A percentile compares a stretch with the other conserved stretches of the same genome.
phyloP scores from a whole-genome alignment of 2,888 invertebrate genomes.

The Shargacucullia verbasci region DNA sequence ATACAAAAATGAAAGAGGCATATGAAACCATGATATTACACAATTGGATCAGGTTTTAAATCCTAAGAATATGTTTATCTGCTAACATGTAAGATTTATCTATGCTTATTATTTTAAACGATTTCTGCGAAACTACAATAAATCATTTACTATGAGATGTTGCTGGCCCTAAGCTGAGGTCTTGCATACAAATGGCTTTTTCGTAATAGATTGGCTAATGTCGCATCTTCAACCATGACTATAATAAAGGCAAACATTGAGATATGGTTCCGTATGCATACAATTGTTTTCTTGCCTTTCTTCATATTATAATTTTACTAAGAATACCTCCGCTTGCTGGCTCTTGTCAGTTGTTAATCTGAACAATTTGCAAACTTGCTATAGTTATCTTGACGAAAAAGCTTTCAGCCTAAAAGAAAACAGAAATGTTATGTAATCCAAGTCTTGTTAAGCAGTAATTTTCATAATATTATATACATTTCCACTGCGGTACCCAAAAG shows the following conservation, averaged over 20 bases:
- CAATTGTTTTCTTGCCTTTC: too few species aligned
- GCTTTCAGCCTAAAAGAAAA: too few species aligned
- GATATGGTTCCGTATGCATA: constrained; percentile 42
- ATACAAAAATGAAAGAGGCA: constrained; percentile 26
- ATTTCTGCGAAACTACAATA: constrained; percentile 36
- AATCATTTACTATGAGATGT: constrained; percentile 40
- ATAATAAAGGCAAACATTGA: constrained; percentile 31
- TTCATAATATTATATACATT: constrained; percentile 30
- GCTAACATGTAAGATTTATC: constrained; percentile 9
- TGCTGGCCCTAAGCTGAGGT: constrained; percentile 28
- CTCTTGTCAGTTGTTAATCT: too few species aligned
- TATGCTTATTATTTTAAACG: constrained; percentile 14
- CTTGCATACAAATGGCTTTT: constrained; percentile 48
- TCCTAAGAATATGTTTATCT: neutral
- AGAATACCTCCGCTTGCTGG: too few species aligned
- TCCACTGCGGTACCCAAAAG: constrained; percentile 36
- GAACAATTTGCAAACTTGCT: too few species aligned
- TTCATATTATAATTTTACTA: too few species aligned
- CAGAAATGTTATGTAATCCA: neutral
- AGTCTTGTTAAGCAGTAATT: constrained; percentile 5
- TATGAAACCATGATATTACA: constrained; percentile 25
- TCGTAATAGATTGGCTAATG: constrained; percentile 50
- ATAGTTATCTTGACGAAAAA: too few species aligned
- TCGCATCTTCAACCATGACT: constrained; percentile 38
- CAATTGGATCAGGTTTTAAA: constrained; percentile 14